A percentile compares a stretch with the other conserved stretches of the same genome.
These are phyloP conservation scores for Cyrtodaria siliqua DNA, from an alignment of 2,888 invertebrate genomes.

Conservation along the genomic window DNA sequence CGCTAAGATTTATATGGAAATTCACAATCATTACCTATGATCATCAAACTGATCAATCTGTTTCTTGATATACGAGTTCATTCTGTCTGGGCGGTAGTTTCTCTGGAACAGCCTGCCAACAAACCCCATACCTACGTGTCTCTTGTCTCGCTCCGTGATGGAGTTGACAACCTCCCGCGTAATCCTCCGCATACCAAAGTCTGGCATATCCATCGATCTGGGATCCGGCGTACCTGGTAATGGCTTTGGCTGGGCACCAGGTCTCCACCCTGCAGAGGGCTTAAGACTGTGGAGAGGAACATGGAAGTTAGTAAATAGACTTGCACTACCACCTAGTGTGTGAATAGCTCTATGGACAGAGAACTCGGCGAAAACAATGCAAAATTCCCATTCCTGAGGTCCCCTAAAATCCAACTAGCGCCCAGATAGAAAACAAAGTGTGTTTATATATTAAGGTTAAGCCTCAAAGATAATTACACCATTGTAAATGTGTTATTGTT, in stretches of 20 bases:
- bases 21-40: constrained; percentile 88
- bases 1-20: too few species aligned
- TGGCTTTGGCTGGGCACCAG: constrained; percentile 67
- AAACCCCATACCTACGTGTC: constrained; percentile 94
- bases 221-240: constrained; percentile 70
- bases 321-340: too few species aligned
- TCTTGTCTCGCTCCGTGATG: constrained; percentile 95
- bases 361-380: too few species aligned
- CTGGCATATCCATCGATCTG: constrained; percentile 72
- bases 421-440: too few species aligned
- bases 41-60: constrained; percentile 97
- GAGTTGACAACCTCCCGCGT: constrained; percentile 90
- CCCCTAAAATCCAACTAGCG: too few species aligned
- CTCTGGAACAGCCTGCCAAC: constrained; percentile 92
- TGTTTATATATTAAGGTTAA: too few species aligned
- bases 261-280: constrained; percentile 54
- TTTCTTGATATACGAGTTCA: constrained; percentile 88
- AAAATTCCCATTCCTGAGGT: too few species aligned
- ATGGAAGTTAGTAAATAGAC: too few species aligned
- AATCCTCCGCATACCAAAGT: constrained; percentile 83
- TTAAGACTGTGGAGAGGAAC: too few species aligned
- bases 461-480: too few species aligned
- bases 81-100: constrained; percentile 86
- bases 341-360: too few species aligned
- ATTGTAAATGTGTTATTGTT: too few species aligned